These are phyloP conservation scores for Orthonevra nobilis DNA, from an alignment of 2,888 invertebrate genomes.

Conservation along the genomic window DNA sequence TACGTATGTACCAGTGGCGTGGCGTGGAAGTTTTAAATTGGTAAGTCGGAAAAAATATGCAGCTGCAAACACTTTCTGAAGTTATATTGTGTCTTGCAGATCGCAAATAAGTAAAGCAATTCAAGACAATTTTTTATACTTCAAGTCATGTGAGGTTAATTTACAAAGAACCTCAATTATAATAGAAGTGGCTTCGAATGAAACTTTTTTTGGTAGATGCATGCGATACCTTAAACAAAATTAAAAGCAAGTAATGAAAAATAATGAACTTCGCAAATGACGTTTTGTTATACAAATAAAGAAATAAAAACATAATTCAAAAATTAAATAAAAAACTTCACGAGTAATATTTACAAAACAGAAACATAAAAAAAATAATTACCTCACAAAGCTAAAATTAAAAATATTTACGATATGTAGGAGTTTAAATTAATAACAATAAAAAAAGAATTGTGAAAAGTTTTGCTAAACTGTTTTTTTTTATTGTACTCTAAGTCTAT, in stretches of 20 bases:
- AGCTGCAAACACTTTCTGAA: too few species aligned
- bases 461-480: not conserved
- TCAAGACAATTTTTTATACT: constrained; percentile 22
- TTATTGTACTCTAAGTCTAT: constrained; percentile 9
- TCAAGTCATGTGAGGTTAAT: not conserved
- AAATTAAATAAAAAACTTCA: not conserved
- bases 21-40: too few species aligned
- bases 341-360: too few species aligned
- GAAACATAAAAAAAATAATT: not conserved
- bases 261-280: not conserved
- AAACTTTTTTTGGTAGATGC: not conserved
- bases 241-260: not conserved
- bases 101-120: not conserved
- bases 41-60: too few species aligned
- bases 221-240: constrained; percentile 1
- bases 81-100: too few species aligned
- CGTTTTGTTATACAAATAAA: not conserved
- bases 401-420: not conserved
- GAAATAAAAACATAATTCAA: too few species aligned
- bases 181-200: not conserved
- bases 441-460: constrained; percentile 2
- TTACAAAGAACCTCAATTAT: not conserved
- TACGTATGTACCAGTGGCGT: too few species aligned
- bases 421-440: not conserved
- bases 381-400: not conserved